These are phyloP conservation scores for Pelobates cultripes DNA, from an alignment of 2,797 vertebrate species.

Conservation along the genomic window DNA sequence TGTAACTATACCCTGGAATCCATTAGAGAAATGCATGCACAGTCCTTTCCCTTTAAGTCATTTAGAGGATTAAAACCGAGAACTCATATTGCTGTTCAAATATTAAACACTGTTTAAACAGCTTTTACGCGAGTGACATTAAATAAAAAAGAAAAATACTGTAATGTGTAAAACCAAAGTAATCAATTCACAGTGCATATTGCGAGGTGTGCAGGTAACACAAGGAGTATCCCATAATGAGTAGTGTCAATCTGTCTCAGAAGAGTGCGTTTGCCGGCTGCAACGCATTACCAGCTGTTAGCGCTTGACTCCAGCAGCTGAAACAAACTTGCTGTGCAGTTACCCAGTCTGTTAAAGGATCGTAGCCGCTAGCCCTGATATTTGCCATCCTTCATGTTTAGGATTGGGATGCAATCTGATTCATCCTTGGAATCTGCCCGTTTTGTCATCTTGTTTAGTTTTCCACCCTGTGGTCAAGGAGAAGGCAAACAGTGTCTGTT, in stretches of 20 bases:
- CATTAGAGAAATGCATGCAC: too few relatives aligned
- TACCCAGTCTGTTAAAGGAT: too few relatives aligned
- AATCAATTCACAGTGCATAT: not conserved
- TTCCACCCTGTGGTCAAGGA: conserved; percentile 66
- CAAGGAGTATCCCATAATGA: not conserved
- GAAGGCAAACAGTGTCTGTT: too few relatives aligned
- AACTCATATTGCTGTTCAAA: too few relatives aligned
- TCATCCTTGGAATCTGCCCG: conserved; percentile 34
- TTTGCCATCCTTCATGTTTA: not conserved
- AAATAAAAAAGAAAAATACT: too few relatives aligned
- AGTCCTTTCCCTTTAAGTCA: too few relatives aligned
- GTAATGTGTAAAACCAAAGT: not conserved
- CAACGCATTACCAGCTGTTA: not conserved
- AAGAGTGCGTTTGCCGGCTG: too few relatives aligned
- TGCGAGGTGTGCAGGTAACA: not conserved
- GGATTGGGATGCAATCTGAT: conserved; percentile 40
- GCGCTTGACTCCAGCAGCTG: not conserved
- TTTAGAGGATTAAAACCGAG: too few relatives aligned
- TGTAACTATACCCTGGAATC: too few relatives aligned
- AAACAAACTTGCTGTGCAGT: too few relatives aligned
- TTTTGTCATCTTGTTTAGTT: conserved; percentile 79
- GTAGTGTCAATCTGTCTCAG: not conserved
- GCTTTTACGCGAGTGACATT: too few relatives aligned
- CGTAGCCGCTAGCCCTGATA: not conserved
- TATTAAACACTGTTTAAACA: too few relatives aligned